phyloP scores from a whole-genome alignment of 2,113 vertebrate species.

The Lycaon pictus region DNA sequence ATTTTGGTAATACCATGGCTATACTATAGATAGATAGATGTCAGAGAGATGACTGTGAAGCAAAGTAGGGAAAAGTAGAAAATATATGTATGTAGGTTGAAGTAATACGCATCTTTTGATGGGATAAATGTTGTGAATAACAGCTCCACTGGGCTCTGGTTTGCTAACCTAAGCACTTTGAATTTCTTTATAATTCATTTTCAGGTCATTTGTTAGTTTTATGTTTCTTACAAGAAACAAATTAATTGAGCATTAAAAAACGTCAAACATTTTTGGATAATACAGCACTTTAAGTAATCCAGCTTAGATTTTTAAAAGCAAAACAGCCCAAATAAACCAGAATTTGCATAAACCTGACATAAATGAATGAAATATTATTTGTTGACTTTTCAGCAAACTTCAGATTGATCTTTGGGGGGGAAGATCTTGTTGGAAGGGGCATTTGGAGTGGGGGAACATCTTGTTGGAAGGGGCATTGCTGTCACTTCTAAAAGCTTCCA shows the following conservation, averaged over 20 bases:
- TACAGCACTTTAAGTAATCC: not conserved
- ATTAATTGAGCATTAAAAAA: slow-evolving; percentile 65
- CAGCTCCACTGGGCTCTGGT: not conserved
- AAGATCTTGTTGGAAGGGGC: not conserved
- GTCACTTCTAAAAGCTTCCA: not conserved
- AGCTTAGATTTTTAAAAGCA: slow-evolving; percentile 40
- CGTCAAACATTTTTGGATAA: slow-evolving; percentile 20
- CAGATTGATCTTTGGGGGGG: slow-evolving; percentile 18
- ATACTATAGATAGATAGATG: not conserved
- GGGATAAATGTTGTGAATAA: not conserved
- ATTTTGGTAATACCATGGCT: not conserved
- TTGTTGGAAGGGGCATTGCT: not conserved
- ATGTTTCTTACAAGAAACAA: slow-evolving; percentile 46
- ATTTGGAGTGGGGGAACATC: not conserved
- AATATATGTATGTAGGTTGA: not conserved
- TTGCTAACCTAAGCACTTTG: slow-evolving; percentile 18
- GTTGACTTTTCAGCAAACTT: slow-evolving; percentile 46
- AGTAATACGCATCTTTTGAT: not conserved
- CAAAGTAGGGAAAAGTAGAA: slow-evolving; percentile 57
- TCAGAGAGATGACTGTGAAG: slow-evolving; percentile 3
- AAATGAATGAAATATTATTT: slow-evolving; percentile 37
- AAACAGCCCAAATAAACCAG: not conserved
- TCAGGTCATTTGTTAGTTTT: slow-evolving; percentile 55
- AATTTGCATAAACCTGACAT: slow-evolving; percentile 38
- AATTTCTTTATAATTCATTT: slow-evolving; percentile 35